phyloP scores from a whole-genome alignment of 2,888 invertebrate species.

The Timema podura region DNA sequence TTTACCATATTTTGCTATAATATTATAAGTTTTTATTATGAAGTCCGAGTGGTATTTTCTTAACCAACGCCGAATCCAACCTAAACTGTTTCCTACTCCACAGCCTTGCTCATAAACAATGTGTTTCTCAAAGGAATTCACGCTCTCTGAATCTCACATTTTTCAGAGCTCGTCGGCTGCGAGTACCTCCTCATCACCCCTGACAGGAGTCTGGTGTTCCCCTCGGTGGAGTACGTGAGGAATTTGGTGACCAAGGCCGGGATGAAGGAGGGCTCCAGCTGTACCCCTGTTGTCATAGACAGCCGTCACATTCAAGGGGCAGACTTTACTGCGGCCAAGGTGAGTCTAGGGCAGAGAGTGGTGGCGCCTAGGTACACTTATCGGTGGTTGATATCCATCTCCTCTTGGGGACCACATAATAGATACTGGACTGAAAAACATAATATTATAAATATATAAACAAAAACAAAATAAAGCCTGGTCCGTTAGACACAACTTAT shows the following conservation, averaged over 20 bases:
- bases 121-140: too few species aligned
- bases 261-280: constrained; percentile 53
- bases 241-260: constrained; percentile 69
- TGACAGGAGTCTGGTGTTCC: constrained; percentile 59
- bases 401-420: too few species aligned
- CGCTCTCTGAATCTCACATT: constrained; percentile 7
- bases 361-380: too few species aligned
- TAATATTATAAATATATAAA: too few species aligned
- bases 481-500: too few species aligned
- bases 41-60: too few species aligned
- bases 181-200: constrained; percentile 58
- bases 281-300: constrained; percentile 57
- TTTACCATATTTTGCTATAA: too few species aligned
- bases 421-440: too few species aligned
- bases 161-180: constrained; percentile 50
- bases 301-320: constrained; percentile 60
- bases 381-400: too few species aligned
- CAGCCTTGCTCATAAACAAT: background rate
- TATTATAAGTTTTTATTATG: too few species aligned
- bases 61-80: too few species aligned
- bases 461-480: too few species aligned
- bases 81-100: background rate
- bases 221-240: constrained; percentile 61
- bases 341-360: constrained; percentile 37
- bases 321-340: constrained; percentile 63